These are phyloP conservation scores for Pluvialis apricaria DNA, from an alignment of 2,113 vertebrate species.

Conservation along the genomic window DNA sequence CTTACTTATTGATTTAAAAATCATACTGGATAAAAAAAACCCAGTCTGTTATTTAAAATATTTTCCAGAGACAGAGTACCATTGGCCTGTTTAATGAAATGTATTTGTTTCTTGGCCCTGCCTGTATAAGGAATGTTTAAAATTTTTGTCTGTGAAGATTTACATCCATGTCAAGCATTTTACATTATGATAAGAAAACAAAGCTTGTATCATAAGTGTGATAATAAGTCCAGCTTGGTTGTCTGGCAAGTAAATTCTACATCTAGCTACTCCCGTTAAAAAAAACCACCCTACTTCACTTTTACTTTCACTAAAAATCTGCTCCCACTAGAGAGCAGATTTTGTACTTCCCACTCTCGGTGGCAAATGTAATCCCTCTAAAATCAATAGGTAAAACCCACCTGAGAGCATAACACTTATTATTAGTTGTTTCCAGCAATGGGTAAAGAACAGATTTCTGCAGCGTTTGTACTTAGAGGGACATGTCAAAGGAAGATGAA, in stretches of 20 bases:
- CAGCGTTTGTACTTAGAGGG: not conserved
- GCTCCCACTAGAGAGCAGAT: not conserved
- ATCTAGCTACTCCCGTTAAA: not conserved
- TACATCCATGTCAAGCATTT: not conserved
- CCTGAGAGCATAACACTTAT: not conserved
- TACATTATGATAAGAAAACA: not conserved
- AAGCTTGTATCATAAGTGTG: not conserved
- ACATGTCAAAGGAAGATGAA: not conserved
- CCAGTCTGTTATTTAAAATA: not conserved
- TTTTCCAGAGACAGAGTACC: not conserved
- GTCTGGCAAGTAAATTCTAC: not conserved
- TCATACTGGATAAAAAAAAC: not conserved
- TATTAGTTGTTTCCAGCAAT: not conserved
- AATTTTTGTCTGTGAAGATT: not conserved
- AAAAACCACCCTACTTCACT: fast-evolving
- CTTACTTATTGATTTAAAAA: not conserved
- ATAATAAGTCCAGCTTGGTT: not conserved
- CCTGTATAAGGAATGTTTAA: not conserved
- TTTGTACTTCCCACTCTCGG: not conserved
- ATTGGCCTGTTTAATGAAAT: not conserved
- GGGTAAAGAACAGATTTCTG: not conserved
- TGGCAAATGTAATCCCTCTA: not conserved
- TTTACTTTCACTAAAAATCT: not conserved
- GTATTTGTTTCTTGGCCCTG: not conserved
- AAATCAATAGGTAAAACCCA: not conserved